phyloP scores from a whole-genome alignment of 2,797 vertebrate genomes.

The Eulemur mongoz region DNA sequence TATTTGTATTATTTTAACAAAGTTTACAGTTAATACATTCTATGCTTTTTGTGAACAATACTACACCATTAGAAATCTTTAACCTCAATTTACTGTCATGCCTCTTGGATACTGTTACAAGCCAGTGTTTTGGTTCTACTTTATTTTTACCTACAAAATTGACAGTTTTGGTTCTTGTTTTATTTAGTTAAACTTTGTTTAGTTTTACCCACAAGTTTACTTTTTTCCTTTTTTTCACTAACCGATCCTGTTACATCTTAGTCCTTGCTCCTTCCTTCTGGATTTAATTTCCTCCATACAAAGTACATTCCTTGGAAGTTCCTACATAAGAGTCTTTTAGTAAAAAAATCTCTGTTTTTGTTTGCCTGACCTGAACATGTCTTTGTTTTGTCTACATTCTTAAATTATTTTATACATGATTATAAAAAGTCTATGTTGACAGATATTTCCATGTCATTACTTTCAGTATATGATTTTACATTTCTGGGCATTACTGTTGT shows the following conservation, averaged over 20 bases:
- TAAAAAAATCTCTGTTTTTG: constrained; percentile 1
- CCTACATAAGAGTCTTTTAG: background rate
- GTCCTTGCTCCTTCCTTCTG: background rate
- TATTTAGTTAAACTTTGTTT: background rate
- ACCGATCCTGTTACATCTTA: background rate
- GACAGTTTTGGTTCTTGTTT: background rate
- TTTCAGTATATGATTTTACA: background rate
- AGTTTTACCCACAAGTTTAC: background rate
- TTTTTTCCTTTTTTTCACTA: background rate
- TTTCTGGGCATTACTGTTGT: background rate
- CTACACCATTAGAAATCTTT: background rate
- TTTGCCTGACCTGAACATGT: background rate
- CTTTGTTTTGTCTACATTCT: background rate
- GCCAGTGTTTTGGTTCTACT: background rate
- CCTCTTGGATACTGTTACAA: background rate
- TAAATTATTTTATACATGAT: background rate
- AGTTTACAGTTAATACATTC: background rate
- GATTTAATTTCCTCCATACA: constrained; percentile 16
- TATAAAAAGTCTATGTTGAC: background rate
- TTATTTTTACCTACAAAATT: background rate
- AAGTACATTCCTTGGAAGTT: constrained; percentile 1
- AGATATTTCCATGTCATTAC: background rate
- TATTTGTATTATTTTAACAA: background rate
- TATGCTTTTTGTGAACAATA: background rate
- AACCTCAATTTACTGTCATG: background rate